Base-by-base conservation (phyloP, 1,140 invertebrate genomes). In the Dreissena polymorpha region DNA sequence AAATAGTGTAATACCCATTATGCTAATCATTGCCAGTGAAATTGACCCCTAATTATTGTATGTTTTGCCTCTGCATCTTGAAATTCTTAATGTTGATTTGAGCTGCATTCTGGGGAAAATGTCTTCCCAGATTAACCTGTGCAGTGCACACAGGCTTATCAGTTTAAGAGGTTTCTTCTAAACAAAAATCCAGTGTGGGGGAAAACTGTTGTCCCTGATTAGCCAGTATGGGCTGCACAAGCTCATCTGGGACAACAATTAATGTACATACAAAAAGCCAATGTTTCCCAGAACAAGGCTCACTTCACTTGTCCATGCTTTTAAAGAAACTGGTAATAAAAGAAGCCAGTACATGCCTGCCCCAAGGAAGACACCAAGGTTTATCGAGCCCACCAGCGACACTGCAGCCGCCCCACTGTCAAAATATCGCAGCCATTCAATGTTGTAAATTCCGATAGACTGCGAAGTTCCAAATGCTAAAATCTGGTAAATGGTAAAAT, bases 371-470 rank as follows among this genome's bases (percentile, higher is more conserved):
- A 86, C 64, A n/a, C 86, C 86, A 51, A 82, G 83, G 82, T 89
- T 87, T 25, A 87, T 85, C 25, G 86, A 80, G 3, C 78, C 82
- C 67, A 88, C 86, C 18, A 89, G 71, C 0, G 87, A 87, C 16
- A 89, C 85, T 51, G 80, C 82, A 12, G 85, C 68, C 49, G 88
- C 84, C 18, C 83, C 76, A 25, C 79, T 60, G 21, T 85, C 74
- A 76, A 88, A 86, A 69, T 84, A 85, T 21, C 84, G 83, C 18
- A 88, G 81, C 13, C 87, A 79, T 60, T 89, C 87, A n/a, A 88
- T 86, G 78, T 88, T 88, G 83, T 88, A 89, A n/a, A 89, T 80
- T 27, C 88, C 88, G 67, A 89, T 87, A 57, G 87, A 78, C 63
- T 84, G 49, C 49, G 81, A 82, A 14, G 81, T 78, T 16, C 88